These are phyloP conservation scores for Ceyx margarethae DNA, from an alignment of 2,113 vertebrate genomes.

Conservation along the genomic window DNA sequence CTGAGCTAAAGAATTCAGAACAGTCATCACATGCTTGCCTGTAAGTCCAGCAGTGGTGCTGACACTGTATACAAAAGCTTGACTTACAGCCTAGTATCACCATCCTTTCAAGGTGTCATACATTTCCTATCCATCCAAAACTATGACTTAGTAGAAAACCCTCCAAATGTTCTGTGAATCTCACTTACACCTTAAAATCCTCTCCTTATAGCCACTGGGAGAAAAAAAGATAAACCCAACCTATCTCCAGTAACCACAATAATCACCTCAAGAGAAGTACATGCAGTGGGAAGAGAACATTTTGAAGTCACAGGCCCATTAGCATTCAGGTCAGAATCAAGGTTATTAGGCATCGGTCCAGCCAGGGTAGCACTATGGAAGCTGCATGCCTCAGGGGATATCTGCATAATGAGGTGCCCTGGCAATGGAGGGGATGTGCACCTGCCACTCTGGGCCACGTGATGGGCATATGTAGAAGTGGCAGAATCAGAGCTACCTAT, in stretches of 20 bases:
- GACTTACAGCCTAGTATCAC: not conserved
- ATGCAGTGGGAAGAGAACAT: not conserved
- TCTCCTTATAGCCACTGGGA: not conserved
- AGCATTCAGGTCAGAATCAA: slow-evolving; percentile 38
- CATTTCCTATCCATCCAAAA: not conserved
- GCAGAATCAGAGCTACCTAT: not conserved
- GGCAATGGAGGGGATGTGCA: not conserved
- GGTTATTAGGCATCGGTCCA: slow-evolving; percentile 30
- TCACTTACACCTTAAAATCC: not conserved
- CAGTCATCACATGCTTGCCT: not conserved
- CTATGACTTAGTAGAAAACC: not conserved
- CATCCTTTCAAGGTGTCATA: not conserved
- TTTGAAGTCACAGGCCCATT: slow-evolving; percentile 7
- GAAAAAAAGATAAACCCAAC: not conserved
- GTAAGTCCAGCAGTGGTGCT: not conserved
- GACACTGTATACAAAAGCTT: not conserved
- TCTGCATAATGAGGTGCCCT: slow-evolving; percentile 27
- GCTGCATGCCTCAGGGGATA: not conserved
- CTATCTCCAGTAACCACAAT: not conserved
- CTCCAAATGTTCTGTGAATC: not conserved
- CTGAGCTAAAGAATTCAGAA: not conserved
- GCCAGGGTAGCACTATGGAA: not conserved
- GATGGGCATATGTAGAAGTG: not conserved
- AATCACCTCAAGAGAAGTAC: not conserved
- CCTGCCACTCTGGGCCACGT: not conserved